A percentile compares a stretch with the other conserved stretches of the same genome.
Evolutionary conservation across 2,797 vertebrate genomes (phyloP).

Genomic region (Carapus acus): DNA sequence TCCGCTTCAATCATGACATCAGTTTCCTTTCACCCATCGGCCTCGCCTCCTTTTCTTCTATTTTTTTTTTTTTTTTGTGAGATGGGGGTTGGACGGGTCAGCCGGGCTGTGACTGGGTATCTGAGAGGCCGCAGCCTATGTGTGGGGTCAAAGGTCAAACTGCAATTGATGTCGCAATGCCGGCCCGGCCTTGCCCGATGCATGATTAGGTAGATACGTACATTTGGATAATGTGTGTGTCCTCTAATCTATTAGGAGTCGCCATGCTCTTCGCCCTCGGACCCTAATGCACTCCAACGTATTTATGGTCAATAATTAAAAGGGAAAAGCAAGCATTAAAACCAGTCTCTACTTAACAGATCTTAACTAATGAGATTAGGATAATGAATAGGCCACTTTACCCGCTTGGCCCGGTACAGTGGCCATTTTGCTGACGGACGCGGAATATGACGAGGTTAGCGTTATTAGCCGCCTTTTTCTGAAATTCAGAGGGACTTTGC

Average conservation of each 20-base stretch:
- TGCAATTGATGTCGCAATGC: conserved; percentile 69
- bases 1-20: conserved; percentile 42
- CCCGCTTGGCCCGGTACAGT: conserved; percentile 57
- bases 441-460: conserved; percentile 79
- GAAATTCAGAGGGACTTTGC: conserved; percentile 63
- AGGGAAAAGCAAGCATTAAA: conserved; percentile 81
- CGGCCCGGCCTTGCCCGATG: conserved; percentile 50
- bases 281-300: conserved; percentile 77
- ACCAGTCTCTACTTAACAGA: conserved; percentile 79
- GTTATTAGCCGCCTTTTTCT: conserved; percentile 73
- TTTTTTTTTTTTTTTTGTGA: no score
- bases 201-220: conserved; percentile 75
- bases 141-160: conserved; percentile 71
- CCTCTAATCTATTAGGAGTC: conserved; percentile 71
- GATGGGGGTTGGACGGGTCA: no score
- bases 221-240: conserved; percentile 78
- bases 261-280: conserved; percentile 54
- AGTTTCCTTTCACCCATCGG: conserved; percentile 18
- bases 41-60: background rate
- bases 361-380: conserved; percentile 83
- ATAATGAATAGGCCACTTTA: conserved; percentile 80
- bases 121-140: conserved; percentile 48
- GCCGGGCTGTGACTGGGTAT: conserved; percentile 34
- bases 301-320: conserved; percentile 84
- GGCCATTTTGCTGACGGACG: conserved; percentile 70